Evolutionary conservation across 2,888 invertebrate genomes (phyloP), one percentile per base, ranked within the genome.

Genomic region (Plagodis dolabraria): DNA sequence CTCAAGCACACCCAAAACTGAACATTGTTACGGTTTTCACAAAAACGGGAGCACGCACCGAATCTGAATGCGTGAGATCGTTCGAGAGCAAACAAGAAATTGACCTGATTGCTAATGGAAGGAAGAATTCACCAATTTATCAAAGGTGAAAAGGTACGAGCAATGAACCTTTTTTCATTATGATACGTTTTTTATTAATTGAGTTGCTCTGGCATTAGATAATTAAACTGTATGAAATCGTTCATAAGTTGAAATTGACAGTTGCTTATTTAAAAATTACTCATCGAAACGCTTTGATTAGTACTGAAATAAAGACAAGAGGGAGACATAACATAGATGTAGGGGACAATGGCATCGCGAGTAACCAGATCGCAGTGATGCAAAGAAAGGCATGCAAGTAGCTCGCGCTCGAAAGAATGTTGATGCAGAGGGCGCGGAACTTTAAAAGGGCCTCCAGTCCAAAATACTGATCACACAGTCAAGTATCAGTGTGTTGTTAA

Each of bases 401-500:
- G 57, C 61, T 65, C 61, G 67, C 67, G 57, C 54, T 67, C 64
- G 49, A 66, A 69, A 67, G 65, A 67, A 69, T 69, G 69, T 65
- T 58, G 65, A 65, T 73, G 74, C 74, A 74, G 76, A 75, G 56
- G 75, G 74, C 70, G 75, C 72, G 76, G 78, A 76, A 79, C 80
- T 79, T 79, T 73, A 80, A 83, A 83, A 81, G 82, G 82, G 78
- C 76, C 75, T 74, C 71, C 65, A 76, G 77, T 80, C 78, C 79
- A 81, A 80, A 85, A 82, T 80, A 79, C 80, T 83, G 83, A 86
- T 83, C 78, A 83, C 79, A 79, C 78, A 82, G 83, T 81, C 80
- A 80, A 80, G 82, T 87, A 86, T 84, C 82, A 82, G 84, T 83
- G 80, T 85, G 85, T 84, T 86, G 86, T 87, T 87, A 86, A 88